These are phyloP conservation scores for Melopsittacus undulatus DNA, from an alignment of 2,797 vertebrate species.

Conservation along the genomic window DNA sequence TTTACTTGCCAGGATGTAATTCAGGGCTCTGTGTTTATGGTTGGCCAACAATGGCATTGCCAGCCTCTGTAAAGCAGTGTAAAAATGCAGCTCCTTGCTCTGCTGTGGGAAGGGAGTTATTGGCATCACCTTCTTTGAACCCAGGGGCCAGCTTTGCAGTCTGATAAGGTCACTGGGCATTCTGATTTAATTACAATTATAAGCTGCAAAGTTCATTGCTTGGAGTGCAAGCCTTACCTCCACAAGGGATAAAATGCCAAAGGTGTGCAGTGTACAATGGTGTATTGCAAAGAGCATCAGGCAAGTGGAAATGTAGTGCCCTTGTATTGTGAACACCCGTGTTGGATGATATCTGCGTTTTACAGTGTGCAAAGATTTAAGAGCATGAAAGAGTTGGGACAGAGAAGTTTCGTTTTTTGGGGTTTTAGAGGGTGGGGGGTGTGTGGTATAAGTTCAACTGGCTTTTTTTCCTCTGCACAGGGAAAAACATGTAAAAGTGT, in stretches of 20 bases:
- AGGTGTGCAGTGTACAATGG: rapidly evolving
- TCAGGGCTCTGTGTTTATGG: background rate
- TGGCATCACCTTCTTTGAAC: background rate
- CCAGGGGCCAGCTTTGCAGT: background rate
- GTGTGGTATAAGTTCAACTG: background rate
- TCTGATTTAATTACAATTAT: background rate
- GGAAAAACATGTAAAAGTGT: rapidly evolving
- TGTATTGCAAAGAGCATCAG: background rate
- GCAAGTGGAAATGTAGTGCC: background rate
- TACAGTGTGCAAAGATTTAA: background rate
- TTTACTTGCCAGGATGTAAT: background rate
- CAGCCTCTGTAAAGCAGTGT: background rate
- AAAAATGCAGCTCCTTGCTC: background rate
- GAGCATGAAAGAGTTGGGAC: too few species aligned
- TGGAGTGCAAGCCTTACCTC: background rate
- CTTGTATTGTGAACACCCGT: rapidly evolving
- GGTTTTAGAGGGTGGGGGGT: background rate
- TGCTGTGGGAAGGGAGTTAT: background rate
- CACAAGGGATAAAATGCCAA: background rate
- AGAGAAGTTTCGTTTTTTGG: background rate
- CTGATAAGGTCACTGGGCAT: background rate
- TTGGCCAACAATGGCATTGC: background rate
- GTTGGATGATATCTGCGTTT: rapidly evolving
- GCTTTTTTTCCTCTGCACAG: background rate
- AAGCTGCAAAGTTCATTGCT: background rate